Base-by-base conservation (phyloP, 2,888 invertebrate genomes). In the Villa cingulata region DNA sequence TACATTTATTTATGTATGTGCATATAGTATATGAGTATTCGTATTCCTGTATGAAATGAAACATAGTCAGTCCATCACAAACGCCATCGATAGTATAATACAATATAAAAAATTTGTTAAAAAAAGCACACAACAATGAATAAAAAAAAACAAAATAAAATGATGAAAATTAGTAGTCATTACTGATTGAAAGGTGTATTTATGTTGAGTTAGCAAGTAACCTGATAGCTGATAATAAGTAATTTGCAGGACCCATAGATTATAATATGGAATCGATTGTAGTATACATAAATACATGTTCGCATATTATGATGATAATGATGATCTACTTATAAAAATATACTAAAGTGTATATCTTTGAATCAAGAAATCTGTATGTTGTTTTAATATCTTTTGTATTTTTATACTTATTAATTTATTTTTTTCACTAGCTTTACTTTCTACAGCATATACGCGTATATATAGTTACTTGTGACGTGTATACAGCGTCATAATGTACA, bases 201-300 rank as follows among this genome's bases (percentile, higher is more conserved):
- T 48, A 48, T 41, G 41, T 41, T 41, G 45, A 48, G 45, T 48
- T 48, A 45, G 45, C 45, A 48, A 48, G 45, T 45, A 41, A 48
- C 45, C 45, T 53, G 53, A 53, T 53, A 50, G 51, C 45, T 41
- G 53, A 53, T 53, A 53, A 53, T 51, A 53, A 53, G 43, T 51
- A 49, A 51, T 51, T 50, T 51, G 51, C 51, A 20, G 49, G 37
- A 34, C 48, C 43, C 44, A 45, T 27, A 37, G 43, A 40, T 37
- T 34, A 34, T 32, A 32, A 32, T n/a, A n/a, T 39, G 41, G 49
- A 39, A 29, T 38, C 43, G 45, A 38, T 49, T 15, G 27, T 18
- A n/a, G n/a, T n/a, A n/a, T n/a, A n/a, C n/a, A 17, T 15, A 16
- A 10, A 32, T 43, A 36, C 14, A n/a, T 36, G 3, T 15, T 15